Evolutionary conservation across 2,113 vertebrate species (phyloP).

Genomic region (Coracopsis vasa): DNA sequence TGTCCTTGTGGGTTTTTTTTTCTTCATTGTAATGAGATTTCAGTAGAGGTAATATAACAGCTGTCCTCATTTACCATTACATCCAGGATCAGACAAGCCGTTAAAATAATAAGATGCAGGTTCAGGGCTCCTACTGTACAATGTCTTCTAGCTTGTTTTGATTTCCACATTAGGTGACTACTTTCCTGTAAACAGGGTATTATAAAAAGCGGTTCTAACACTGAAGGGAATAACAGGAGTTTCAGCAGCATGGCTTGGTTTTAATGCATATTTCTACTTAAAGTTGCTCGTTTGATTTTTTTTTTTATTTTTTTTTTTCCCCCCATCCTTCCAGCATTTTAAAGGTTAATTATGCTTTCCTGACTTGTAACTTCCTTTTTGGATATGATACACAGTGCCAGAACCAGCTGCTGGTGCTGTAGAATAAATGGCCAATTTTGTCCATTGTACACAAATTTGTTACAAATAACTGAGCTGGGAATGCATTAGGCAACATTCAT

Average conservation of each 20-base stretch:
- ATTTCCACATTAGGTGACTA: neutral
- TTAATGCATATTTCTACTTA: neutral
- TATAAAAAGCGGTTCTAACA: neutral
- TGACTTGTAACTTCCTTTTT: conserved; percentile 65
- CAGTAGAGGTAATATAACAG: conserved; percentile 18
- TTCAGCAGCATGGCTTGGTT: neutral
- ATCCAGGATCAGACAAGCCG: neutral
- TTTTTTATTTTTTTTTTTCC: neutral
- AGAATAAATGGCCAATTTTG: conserved; percentile 85
- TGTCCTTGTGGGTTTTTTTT: neutral
- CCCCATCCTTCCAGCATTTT: conserved; percentile 71
- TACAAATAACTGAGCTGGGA: conserved; percentile 82
- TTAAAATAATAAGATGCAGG: conserved; percentile 50
- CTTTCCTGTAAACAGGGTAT: neutral
- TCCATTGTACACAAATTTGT: conserved; percentile 80
- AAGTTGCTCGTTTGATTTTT: conserved; percentile 25
- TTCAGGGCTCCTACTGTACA: conserved; percentile 49
- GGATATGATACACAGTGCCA: conserved; percentile 65
- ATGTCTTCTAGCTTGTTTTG: conserved; percentile 1
- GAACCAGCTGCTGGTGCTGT: conserved; percentile 80
- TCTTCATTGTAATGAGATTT: conserved; percentile 40
- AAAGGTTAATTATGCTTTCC: conserved; percentile 74
- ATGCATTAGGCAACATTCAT: conserved; percentile 81
- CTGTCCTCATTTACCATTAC: conserved; percentile 49
- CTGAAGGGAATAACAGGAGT: neutral